Evolutionary conservation across 2,113 vertebrate genomes (phyloP), one percentile per base, ranked within the genome.

Genomic region (Tupaia chinensis): DNA sequence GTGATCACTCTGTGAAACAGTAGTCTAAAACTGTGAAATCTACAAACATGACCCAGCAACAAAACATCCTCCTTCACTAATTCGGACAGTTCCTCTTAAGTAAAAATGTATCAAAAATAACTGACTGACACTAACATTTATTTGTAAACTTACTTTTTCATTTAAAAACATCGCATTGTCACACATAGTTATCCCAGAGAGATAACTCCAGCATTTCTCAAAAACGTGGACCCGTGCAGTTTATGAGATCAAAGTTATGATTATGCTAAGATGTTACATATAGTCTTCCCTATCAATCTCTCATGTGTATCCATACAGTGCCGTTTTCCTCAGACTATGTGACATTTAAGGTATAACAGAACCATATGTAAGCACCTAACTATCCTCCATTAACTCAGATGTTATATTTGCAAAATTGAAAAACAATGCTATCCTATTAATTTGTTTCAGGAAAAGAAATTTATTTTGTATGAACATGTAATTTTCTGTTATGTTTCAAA

Each of bases 101-200:
- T 85, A 91, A 76, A 93, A 94, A 88, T 5, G 10, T 44, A 54
- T 54, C 69, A 72, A 73, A 58, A 83, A 68, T 93, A 97, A 90
- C 54, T 61, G 85, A 63, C 0, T 89, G 56, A 63, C 8, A 82
- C 20, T 32, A 22, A 44, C 44, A 58, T 25, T 53, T 6, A 82
- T 83, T 81, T 66, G 15, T 22, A 80, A 90, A 96, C 68, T 72
- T 66, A 72, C 44, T 68, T 19, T 89, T 95, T 85, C 58, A 74
- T 85, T 93, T 63, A 73, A 87, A 82, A 89, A 84, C 9, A 91
- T 15, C 32, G 12, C 74, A 74, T 44, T 95, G 53, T 58, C 66
- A 68, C 27, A 82, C 53, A 83, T 1, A 94, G 34, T 63, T 63
- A 72, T 69, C 25, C 56, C 34, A 76, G 5, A 34, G 69, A 95